phyloP scores from a whole-genome alignment of 2,888 invertebrate genomes.

The Apodemia mormo region DNA sequence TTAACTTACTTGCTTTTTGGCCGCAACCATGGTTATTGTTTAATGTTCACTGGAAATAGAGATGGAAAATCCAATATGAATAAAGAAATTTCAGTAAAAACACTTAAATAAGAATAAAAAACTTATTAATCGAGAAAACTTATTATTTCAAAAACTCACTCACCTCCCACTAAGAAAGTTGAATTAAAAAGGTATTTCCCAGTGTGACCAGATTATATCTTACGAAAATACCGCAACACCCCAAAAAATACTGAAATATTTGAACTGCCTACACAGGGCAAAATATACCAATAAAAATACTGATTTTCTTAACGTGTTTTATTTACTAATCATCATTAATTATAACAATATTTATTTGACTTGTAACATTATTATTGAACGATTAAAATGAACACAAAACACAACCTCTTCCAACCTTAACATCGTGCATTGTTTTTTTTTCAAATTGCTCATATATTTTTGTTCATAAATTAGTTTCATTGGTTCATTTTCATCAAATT shows the following conservation, averaged over 20 bases:
- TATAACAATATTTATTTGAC: too few relatives aligned
- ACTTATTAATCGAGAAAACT: not conserved
- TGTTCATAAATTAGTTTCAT: too few relatives aligned
- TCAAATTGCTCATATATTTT: too few relatives aligned
- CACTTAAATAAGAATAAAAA: not conserved
- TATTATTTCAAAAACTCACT: not conserved
- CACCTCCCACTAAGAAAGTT: not conserved
- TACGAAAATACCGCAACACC: too few relatives aligned
- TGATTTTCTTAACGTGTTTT: not conserved
- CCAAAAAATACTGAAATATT: too few relatives aligned
- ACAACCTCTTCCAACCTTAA: too few relatives aligned
- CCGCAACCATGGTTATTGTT: conserved; percentile 86
- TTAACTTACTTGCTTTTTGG: conserved; percentile 90
- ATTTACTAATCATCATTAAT: too few relatives aligned
- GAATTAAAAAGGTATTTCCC: not conserved
- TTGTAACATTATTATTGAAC: too few relatives aligned
- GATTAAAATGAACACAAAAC: too few relatives aligned
- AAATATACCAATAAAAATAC: not conserved
- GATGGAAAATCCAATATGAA: not conserved
- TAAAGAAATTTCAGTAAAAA: not conserved
- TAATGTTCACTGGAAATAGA: conserved; percentile 45
- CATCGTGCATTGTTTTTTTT: too few relatives aligned
- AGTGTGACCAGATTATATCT: too few relatives aligned
- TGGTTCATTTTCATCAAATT: not conserved
- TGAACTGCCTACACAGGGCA: too few relatives aligned